Percentiles rank a stretch among this genome's conserved stretches.
Evolutionary conservation across 2,797 vertebrate genomes (phyloP).

Genomic region (Rhinoraja longicauda): DNA sequence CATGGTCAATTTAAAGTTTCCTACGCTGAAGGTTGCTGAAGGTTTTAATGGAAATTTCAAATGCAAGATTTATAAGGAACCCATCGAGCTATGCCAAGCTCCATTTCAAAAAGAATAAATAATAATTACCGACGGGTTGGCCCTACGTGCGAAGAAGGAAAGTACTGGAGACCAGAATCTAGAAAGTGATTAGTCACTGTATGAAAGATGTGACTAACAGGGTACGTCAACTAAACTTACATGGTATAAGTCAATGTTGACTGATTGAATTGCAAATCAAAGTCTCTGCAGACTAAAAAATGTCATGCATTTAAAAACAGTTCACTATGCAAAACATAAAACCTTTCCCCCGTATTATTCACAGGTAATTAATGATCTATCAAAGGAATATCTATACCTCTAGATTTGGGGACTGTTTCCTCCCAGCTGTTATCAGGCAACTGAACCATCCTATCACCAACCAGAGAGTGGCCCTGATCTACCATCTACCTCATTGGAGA

Average conservation of each 20-base stretch:
- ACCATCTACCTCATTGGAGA: too few relatives aligned
- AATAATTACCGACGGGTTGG: neutral
- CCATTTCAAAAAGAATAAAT: neutral
- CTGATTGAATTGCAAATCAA: neutral
- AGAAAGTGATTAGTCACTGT: constrained; percentile 6
- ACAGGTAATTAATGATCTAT: neutral
- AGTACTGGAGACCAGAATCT: neutral
- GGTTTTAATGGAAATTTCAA: neutral
- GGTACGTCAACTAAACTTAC: constrained; percentile 19
- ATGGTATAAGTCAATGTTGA: neutral
- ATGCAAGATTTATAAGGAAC: neutral
- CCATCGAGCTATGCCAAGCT: neutral
- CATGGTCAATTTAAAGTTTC: neutral
- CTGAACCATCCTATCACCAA: too few relatives aligned
- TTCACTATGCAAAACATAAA: neutral
- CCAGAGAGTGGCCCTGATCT: too few relatives aligned
- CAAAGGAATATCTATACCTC: neutral
- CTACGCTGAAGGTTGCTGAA: neutral
- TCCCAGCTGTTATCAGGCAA: too few relatives aligned
- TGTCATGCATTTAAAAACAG: neutral
- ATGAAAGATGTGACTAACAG: constrained; percentile 10
- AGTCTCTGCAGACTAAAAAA: neutral
- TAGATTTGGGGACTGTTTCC: too few relatives aligned
- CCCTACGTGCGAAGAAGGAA: neutral
- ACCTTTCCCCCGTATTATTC: neutral